Evolutionary conservation across 2,888 invertebrate species (phyloP), one percentile per base, ranked within the genome.

Genomic region (Cantharis nigra): DNA sequence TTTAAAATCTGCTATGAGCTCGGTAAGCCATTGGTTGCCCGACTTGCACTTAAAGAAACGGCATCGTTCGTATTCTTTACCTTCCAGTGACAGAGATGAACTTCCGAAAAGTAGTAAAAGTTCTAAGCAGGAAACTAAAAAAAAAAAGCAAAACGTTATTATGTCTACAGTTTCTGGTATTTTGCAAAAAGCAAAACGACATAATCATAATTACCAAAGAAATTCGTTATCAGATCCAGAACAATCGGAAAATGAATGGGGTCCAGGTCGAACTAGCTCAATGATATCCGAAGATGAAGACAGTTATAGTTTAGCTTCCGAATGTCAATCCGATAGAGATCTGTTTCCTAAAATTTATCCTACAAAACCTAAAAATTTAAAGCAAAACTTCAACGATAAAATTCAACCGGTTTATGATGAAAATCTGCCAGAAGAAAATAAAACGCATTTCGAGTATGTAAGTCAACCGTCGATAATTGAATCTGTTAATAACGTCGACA

Each of bases 151-250:
- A 85, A 94, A 94, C 82, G 93, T 94, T 5, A 90, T 97, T 72
- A 95, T 96, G 0, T 93, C 95, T 0, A 96, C 96, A 0, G 94
- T 97, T 89, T 96, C 95, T 1, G 96, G 95, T 20, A 92, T 97
- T 79, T 89, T 97, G 82, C 95, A 96, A 87, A 96, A 96, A 89
- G 96, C 96, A 0, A 94, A 95, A 86, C 88, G 94, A 83, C 93
- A 92, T 87, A 90, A 90, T 84, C 89, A 90, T 30, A 90, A 90
- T 81, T 90, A 91, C 81, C 92, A 92, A 82, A 87, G 90, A 0
- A 93, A 93, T 83, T 94, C 94, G 0, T 85, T 94, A 71, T 94
- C 95, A 11, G 94, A 95, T 85, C 94, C 94, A 3, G 95, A 95
- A 87, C 93, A 94, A 69, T 94, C 94, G 0, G 94, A 94, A 87